A percentile compares a stretch with the other conserved stretches of the same genome.
phyloP scores from a whole-genome alignment of 2,113 vertebrate species.

The Aptenodytes patagonicus region DNA sequence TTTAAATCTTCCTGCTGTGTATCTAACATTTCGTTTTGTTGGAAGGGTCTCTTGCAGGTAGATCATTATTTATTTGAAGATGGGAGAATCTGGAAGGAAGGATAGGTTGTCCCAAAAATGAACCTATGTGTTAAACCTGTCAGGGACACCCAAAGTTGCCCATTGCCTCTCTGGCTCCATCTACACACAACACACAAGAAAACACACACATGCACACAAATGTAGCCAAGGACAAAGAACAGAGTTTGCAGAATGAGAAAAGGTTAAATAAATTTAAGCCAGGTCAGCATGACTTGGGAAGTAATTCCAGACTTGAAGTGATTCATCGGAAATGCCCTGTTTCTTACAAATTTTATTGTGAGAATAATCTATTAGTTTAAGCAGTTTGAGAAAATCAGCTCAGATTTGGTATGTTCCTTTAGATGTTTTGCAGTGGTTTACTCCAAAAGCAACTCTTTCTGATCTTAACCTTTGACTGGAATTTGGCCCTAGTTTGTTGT shows the following conservation, averaged over 20 bases:
- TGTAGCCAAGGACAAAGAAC: background rate
- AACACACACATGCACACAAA: too few relatives aligned
- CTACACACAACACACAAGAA: too few relatives aligned
- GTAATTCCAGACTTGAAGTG: background rate
- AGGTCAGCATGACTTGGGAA: background rate
- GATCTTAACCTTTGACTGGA: background rate
- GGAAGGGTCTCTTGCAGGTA: background rate
- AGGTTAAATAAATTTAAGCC: background rate
- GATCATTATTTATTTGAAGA: background rate
- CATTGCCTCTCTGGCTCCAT: background rate
- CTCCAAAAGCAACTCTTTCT: background rate
- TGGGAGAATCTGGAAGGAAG: background rate
- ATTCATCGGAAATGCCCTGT: background rate
- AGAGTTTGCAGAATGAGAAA: background rate
- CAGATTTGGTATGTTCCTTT: background rate
- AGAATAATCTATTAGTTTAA: background rate
- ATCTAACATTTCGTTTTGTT: background rate
- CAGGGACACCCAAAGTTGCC: background rate
- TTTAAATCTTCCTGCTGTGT: background rate
- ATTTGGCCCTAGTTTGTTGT: background rate
- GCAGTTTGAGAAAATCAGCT: background rate
- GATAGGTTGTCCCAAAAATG: background rate
- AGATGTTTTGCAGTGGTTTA: background rate
- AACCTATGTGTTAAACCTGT: background rate
- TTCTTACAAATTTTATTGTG: background rate